Conservation (phyloP, 2,797 vertebrate genomes). For the Malurus leucopterus region DNA sequence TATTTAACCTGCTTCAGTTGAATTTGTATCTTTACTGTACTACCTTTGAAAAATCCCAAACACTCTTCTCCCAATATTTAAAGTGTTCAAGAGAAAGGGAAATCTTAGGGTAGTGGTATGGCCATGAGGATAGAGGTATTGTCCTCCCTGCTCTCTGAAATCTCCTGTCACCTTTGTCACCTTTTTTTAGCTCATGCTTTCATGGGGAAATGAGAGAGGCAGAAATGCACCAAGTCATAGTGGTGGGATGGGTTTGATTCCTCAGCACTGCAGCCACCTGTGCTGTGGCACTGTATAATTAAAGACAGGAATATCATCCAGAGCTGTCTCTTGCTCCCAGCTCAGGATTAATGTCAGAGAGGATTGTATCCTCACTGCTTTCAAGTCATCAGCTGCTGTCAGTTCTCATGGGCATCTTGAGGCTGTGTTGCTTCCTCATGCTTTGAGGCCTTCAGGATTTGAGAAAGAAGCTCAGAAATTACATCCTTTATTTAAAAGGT, state of each 20-base stretch:
- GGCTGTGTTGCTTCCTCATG: neutral
- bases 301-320: neutral
- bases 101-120: neutral
- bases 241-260: neutral
- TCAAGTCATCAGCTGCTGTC: neutral
- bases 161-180: neutral
- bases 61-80: neutral
- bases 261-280: neutral
- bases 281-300: neutral
- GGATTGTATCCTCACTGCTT: neutral
- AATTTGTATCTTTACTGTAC: neutral
- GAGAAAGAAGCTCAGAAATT: constrained; percentile 6
- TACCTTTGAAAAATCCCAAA: neutral
- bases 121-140: neutral
- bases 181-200: neutral
- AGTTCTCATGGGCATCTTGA: neutral
- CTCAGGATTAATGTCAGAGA: constrained; percentile 27
- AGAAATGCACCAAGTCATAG: neutral
- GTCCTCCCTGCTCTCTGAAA: neutral
- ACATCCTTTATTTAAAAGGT: neutral
- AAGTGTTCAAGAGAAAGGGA: neutral
- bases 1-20: neutral
- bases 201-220: neutral
- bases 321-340: neutral
- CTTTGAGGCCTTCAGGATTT: neutral